A percentile compares a stretch with the other conserved stretches of the same genome.
Conservation (phyloP, 2,113 vertebrate genomes). For the Xenus cinereus region DNA sequence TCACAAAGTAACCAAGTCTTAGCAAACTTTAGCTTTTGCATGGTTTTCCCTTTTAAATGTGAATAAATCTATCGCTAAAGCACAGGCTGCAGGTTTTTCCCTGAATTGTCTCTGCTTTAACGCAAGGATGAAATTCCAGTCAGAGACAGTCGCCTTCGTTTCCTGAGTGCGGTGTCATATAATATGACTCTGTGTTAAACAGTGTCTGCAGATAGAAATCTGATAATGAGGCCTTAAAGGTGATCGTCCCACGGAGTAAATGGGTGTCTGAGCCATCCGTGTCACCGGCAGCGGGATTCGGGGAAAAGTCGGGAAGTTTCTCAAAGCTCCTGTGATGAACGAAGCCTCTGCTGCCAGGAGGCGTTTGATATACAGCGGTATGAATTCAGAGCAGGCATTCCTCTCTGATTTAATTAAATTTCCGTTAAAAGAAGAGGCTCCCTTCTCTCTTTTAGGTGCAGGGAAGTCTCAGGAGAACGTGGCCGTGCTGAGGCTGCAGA, state of each 20-base stretch:
- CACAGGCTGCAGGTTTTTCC: neutral
- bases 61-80: conserved; percentile 14
- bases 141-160: neutral
- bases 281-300: neutral
- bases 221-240: neutral
- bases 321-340: neutral
- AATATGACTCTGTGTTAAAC: neutral
- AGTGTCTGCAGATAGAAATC: neutral
- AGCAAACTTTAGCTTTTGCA: neutral
- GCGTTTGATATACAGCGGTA: neutral
- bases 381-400: neutral
- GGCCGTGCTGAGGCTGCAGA: neutral
- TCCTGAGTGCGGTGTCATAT: conserved; percentile 14
- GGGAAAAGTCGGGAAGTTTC: neutral
- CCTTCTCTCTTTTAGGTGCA: neutral
- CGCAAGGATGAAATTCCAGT: conserved; percentile 55
- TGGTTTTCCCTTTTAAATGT: neutral
- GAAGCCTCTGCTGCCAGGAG: neutral
- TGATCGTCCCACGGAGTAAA: neutral
- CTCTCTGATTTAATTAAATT: neutral
- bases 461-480: neutral
- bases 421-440: neutral
- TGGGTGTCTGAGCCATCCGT: neutral
- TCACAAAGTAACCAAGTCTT: neutral
- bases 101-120: neutral